These are phyloP conservation scores for Tapera naevia DNA, from an alignment of 2,797 vertebrate genomes.

Conservation along the genomic window DNA sequence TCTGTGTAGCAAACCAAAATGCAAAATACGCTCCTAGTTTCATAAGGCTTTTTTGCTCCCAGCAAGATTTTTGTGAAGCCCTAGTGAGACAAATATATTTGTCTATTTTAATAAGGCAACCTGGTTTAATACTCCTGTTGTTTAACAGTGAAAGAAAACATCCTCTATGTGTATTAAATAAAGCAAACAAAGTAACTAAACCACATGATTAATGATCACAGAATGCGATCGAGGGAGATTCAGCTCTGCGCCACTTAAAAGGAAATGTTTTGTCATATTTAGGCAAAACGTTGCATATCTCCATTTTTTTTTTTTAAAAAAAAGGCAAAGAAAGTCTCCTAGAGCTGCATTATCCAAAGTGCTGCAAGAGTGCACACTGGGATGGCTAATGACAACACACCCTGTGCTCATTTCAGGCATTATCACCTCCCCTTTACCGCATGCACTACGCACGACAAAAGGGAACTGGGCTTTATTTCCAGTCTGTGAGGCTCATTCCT, in stretches of 20 bases:
- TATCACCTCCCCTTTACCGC: not conserved
- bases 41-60: not conserved
- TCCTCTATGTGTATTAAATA: not conserved
- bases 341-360: not conserved
- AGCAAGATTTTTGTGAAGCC: not conserved
- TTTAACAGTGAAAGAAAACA: not conserved
- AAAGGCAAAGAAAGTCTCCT: not conserved
- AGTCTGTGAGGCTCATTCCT: not conserved
- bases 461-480: not conserved
- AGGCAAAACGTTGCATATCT: not conserved
- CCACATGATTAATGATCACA: rapidly evolving
- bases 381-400: not conserved
- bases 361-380: not conserved
- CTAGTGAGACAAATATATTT: not conserved
- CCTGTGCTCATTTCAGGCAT: not conserved
- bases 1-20: not conserved
- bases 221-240: not conserved
- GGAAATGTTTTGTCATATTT: not conserved
- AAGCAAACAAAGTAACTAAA: not conserved
- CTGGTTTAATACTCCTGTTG: not conserved
- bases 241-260: not conserved
- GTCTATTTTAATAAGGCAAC: not conserved
- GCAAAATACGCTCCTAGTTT: not conserved
- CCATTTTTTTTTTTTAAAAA: not conserved
- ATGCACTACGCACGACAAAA: not conserved